phyloP scores from a whole-genome alignment of 2,113 vertebrate genomes.

The Cyprinodon tularosa region DNA sequence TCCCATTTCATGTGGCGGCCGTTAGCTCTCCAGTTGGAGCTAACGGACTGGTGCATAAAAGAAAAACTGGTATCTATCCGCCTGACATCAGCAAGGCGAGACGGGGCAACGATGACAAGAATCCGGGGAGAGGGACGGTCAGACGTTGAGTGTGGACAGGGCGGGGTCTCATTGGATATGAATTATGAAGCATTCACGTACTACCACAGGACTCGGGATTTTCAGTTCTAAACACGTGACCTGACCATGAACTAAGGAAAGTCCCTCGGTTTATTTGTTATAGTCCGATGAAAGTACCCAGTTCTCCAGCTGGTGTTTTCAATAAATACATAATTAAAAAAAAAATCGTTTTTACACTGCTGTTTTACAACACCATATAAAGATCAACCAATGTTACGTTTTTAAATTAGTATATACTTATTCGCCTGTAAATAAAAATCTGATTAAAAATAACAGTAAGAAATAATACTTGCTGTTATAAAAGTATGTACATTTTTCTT shows the following conservation, averaged over 20 bases:
- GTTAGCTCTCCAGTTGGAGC: constrained; percentile 49
- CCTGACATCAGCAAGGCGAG: constrained; percentile 42
- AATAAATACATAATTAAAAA: neutral
- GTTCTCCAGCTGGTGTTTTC: neutral
- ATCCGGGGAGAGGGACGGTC: constrained; percentile 38
- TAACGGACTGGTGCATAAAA: constrained; percentile 34
- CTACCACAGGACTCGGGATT: constrained; percentile 25
- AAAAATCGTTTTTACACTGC: neutral
- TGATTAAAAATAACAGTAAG: neutral
- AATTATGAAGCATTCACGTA: constrained; percentile 59
- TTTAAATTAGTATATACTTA: neutral
- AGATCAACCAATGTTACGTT: neutral
- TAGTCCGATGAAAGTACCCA: neutral
- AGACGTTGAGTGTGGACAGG: constrained; percentile 51
- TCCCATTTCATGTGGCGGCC: constrained; percentile 41
- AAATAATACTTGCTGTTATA: neutral
- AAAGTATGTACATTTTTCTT: neutral
- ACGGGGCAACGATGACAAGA: constrained; percentile 35
- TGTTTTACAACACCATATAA: neutral
- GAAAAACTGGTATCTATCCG: constrained; percentile 18
- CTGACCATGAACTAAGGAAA: neutral
- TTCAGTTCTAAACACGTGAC: neutral
- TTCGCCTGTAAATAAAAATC: neutral
- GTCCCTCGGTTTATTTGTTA: neutral
- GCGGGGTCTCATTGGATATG: constrained; percentile 77